Conservation (phyloP, 2,888 invertebrate genomes). For the Andrena marginata region DNA sequence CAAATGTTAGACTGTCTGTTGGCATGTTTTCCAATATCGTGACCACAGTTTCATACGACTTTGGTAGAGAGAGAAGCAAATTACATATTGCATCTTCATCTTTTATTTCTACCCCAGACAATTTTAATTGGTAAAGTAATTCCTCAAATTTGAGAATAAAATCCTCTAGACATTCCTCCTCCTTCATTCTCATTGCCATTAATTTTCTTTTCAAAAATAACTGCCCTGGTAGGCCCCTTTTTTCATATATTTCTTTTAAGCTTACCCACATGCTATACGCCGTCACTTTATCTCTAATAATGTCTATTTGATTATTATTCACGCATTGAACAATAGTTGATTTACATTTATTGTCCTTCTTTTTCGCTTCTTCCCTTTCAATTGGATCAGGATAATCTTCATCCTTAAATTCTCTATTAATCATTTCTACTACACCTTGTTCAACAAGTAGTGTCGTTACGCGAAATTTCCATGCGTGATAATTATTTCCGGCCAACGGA, state of each 20-base stretch:
- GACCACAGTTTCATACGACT: constrained; percentile 23
- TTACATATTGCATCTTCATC: background rate
- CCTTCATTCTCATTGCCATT: too few relatives aligned
- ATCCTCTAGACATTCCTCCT: too few relatives aligned
- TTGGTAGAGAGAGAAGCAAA: constrained; percentile 19
- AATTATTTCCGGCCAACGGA: background rate
- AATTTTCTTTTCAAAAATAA: too few relatives aligned
- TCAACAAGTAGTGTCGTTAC: background rate
- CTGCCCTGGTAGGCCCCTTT: too few relatives aligned
- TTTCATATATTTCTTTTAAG: too few relatives aligned
- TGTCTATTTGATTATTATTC: too few relatives aligned
- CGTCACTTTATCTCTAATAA: too few relatives aligned
- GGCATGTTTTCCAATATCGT: constrained; percentile 13
- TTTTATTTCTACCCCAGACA: too few relatives aligned
- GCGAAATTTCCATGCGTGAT: background rate
- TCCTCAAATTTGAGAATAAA: too few relatives aligned
- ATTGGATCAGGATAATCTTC: background rate
- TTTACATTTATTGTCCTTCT: background rate
- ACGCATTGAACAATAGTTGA: too few relatives aligned
- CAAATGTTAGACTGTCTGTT: background rate
- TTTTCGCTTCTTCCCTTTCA: background rate
- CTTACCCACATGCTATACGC: too few relatives aligned
- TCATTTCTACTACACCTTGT: background rate
- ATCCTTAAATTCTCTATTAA: background rate
- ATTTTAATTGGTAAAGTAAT: too few relatives aligned